Evolutionary conservation across 2,888 invertebrate genomes (phyloP), one percentile per base, ranked within the genome.

Genomic region (Toxonevra muliebris): DNA sequence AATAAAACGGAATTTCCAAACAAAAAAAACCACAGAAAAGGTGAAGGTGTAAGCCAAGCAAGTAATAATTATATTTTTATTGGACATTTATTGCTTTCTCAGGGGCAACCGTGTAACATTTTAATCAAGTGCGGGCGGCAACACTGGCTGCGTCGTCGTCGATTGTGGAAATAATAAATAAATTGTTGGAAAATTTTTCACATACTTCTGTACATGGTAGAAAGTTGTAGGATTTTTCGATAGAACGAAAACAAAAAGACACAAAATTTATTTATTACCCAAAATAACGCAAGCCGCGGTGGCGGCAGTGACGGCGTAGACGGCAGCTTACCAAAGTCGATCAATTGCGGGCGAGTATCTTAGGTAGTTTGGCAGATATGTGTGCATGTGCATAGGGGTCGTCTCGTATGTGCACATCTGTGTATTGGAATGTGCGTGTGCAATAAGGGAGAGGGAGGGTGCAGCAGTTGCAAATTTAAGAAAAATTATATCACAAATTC

Each of bases 61-160:
- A 76, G 80, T 79, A 79, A 80, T 80, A 82, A 80, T 82, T 82
- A 82, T 81, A 80, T 80, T 79, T 82, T 82, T 80, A 82, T 82
- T 81, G 78, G 82, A 82, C 82, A 81, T 81, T 82, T 82, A 82
- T 81, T 82, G 79, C 80, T 76, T 77, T 71, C 41, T 57, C 30
- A 40, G 64, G 41, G 48, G 48, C 57, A 55, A n/a, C 40, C 54
- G 61, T 30, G 30, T 61, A 66, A 61, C 45, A 60, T 66, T 61
- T 61, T 54, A 66, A 66, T 61, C 66, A 66, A 66, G 55, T 66
- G 65, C 43, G 11, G n/a, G 41, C 54, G 61, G 53, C 19, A 54
- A 54, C 54, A 19, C 54, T 48, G 13, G 54, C 20, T 54, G 19
- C 54, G 12, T 15, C 17, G 19, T 12, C 30, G 52, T 15, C 43